Percentiles rank a stretch among this genome's conserved stretches.
phyloP scores from a whole-genome alignment of 2,888 invertebrate genomes.

The Thecophora atra region DNA sequence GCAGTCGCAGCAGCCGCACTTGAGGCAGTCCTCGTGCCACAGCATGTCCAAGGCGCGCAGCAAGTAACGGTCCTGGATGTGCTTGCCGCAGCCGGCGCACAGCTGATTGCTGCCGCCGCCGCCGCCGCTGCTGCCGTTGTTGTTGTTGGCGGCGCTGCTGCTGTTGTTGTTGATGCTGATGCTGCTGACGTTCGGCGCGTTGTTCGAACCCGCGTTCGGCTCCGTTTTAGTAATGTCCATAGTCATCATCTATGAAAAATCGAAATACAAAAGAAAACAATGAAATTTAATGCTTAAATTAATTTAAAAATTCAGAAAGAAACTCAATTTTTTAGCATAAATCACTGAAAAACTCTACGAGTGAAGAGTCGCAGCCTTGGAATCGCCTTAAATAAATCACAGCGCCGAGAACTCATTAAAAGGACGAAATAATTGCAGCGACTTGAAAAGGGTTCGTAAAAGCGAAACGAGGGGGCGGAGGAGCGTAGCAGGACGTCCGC shows the following conservation, averaged over 20 bases:
- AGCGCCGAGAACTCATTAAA: slow-evolving; percentile 17
- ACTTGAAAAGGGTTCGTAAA: slow-evolving; percentile 33
- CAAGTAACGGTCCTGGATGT: slow-evolving; percentile 89
- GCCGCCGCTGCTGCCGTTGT: slow-evolving; percentile 56
- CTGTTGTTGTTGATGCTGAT: slow-evolving; percentile 43
- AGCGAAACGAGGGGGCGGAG: slow-evolving; percentile 13
- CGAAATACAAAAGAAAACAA: not conserved
- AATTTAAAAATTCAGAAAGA: slow-evolving; percentile 12
- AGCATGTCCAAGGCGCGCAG: slow-evolving; percentile 92
- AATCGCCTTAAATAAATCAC: not conserved
- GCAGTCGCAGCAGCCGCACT: slow-evolving; percentile 97
- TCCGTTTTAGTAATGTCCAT: slow-evolving; percentile 89
- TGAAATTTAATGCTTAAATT: not conserved
- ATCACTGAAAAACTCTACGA: not conserved
- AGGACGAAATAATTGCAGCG: slow-evolving; percentile 35
- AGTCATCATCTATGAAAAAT: slow-evolving; percentile 83
- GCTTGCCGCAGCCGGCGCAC: slow-evolving; percentile 94
- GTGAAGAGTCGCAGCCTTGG: no score
- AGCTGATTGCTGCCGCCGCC: slow-evolving; percentile 72
- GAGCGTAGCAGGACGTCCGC: not conserved
- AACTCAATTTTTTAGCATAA: not conserved
- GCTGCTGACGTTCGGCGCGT: slow-evolving; percentile 43
- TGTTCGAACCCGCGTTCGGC: slow-evolving; percentile 67
- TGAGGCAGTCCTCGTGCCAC: slow-evolving; percentile 98
- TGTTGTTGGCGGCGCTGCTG: slow-evolving; percentile 46